These are phyloP conservation scores for Parthenolecanium corni DNA, from an alignment of 2,888 invertebrate genomes.

Conservation along the genomic window DNA sequence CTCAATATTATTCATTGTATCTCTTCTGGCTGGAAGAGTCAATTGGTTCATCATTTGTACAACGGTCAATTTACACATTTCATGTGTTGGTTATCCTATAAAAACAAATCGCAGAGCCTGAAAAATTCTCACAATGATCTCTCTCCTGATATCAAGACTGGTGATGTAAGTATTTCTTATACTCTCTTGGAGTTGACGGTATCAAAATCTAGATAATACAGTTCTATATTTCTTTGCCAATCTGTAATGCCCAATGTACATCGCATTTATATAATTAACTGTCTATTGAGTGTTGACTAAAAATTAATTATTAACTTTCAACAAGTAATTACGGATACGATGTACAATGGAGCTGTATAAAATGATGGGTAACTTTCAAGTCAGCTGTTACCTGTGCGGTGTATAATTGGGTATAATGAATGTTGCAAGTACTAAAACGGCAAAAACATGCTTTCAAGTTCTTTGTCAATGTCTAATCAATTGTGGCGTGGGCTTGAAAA, in stretches of 20 bases:
- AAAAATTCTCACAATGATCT: conserved; percentile 25
- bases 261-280: not conserved
- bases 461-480: too few relatives aligned
- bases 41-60: too few relatives aligned
- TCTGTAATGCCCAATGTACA: not conserved
- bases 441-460: too few relatives aligned
- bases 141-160: conserved; percentile 20
- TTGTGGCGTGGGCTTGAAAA: too few relatives aligned
- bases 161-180: conserved; percentile 18
- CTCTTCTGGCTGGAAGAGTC: too few relatives aligned
- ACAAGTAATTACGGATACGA: not conserved
- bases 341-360: not conserved
- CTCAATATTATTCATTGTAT: too few relatives aligned
- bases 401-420: too few relatives aligned
- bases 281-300: not conserved
- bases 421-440: too few relatives aligned
- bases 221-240: not conserved
- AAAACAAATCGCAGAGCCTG: too few relatives aligned
- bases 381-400: too few relatives aligned
- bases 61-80: not conserved
- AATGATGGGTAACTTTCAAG: too few relatives aligned
- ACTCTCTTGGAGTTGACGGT: not conserved
- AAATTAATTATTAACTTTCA: not conserved
- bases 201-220: not conserved
- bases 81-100: not conserved